Evolutionary conservation across 1,140 invertebrate species (phyloP).

Genomic region (Macrotrachela quadricornifera): DNA sequence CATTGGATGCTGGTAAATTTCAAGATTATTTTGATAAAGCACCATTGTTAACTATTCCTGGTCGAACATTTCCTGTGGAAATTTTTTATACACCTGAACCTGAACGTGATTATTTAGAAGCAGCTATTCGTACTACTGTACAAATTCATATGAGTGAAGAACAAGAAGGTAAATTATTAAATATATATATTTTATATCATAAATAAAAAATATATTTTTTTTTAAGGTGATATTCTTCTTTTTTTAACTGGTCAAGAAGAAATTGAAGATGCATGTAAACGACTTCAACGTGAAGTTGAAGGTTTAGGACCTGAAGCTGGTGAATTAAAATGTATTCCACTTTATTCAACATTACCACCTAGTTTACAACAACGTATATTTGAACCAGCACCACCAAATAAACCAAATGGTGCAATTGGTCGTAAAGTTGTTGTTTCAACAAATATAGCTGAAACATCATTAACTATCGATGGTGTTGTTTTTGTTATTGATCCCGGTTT

Average conservation of each 20-base stretch:
- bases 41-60: conserved; percentile 92
- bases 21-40: conserved; percentile 95
- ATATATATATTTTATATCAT: no score
- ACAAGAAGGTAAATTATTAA: conserved; percentile 29
- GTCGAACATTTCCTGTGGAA: conserved; percentile 81
- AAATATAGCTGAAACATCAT: conserved; percentile 94
- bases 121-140: conserved; percentile 88
- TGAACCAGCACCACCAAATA: conserved; percentile 67
- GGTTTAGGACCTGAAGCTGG: conserved; percentile 86
- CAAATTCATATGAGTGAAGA: conserved; percentile 99
- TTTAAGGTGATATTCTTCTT: conserved; percentile 56
- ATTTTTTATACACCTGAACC: conserved; percentile 98
- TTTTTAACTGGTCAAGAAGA: conserved; percentile 92
- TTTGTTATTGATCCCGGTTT: conserved; percentile 99
- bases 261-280: conserved; percentile 96
- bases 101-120: conserved; percentile 90
- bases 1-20: conserved; percentile 97
- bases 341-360: conserved; percentile 92
- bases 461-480: conserved; percentile 98
- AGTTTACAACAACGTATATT: conserved; percentile 93
- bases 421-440: conserved; percentile 88
- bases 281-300: conserved; percentile 86
- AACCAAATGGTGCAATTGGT: conserved; percentile 77
- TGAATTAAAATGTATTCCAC: conserved; percentile 87
- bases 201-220: no score